A percentile compares a stretch with the other conserved stretches of the same genome.
Conservation (phyloP, 2,888 invertebrate genomes). For the Notodromas monacha region DNA sequence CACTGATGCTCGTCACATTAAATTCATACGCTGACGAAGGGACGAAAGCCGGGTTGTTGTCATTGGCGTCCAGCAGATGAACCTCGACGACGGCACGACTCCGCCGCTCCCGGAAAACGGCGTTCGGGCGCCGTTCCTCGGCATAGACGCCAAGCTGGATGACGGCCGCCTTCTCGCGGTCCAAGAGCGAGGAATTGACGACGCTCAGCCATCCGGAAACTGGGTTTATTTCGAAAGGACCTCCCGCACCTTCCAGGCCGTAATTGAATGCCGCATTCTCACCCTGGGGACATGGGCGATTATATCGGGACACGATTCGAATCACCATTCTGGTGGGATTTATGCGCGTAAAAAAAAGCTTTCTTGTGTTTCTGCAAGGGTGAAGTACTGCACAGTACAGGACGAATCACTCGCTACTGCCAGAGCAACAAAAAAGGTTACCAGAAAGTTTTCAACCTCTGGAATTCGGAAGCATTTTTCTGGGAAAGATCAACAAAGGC, state of each 20-base stretch:
- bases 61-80: constrained; percentile 53
- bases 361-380: too few relatives aligned
- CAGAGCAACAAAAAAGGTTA: too few relatives aligned
- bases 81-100: constrained; percentile 38
- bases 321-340: too few relatives aligned
- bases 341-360: too few relatives aligned
- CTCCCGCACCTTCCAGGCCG: constrained; percentile 33
- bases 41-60: constrained; percentile 56
- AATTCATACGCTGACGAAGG: constrained; percentile 54
- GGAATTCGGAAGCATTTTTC: too few relatives aligned
- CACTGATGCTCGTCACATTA: constrained; percentile 29
- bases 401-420: too few relatives aligned
- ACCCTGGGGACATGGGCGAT: too few relatives aligned
- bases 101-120: constrained; percentile 20
- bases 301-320: too few relatives aligned
- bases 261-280: constrained; percentile 55
- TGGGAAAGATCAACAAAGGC: too few relatives aligned
- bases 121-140: constrained; percentile 34
- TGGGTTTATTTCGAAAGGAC: constrained; percentile 44
- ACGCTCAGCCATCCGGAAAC: constrained; percentile 58
- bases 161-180: constrained; percentile 37
- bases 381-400: too few relatives aligned
- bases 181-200: constrained; percentile 32
- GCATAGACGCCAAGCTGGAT: constrained; percentile 42
- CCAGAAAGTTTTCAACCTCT: too few relatives aligned